Evolutionary conservation across 2,113 vertebrate species (phyloP).

Genomic region (Lepidothrix coronata): DNA sequence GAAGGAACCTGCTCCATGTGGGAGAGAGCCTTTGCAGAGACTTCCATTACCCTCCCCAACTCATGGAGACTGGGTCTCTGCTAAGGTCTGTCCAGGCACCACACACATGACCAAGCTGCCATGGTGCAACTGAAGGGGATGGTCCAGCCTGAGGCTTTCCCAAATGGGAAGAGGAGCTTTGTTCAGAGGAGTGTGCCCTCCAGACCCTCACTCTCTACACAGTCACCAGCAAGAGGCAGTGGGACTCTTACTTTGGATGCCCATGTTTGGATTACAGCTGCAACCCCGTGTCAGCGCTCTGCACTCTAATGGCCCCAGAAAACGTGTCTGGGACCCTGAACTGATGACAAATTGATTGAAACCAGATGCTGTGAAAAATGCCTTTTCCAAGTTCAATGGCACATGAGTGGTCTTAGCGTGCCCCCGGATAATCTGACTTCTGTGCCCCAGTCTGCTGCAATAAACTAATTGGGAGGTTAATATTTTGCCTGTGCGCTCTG

Average conservation of each 20-base stretch:
- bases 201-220: not conserved
- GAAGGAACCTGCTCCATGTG: not conserved
- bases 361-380: constrained; percentile 29
- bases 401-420: constrained; percentile 21
- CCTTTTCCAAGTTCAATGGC: constrained; percentile 56
- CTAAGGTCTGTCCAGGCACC: not conserved
- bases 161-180: not conserved
- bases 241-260: not conserved
- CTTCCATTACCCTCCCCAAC: fast-evolving
- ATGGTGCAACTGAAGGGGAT: not conserved
- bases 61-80: not conserved
- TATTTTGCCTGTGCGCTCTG: not conserved
- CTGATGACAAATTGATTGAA: constrained; percentile 40
- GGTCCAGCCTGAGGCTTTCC: not conserved
- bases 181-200: not conserved
- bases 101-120: fast-evolving
- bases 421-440: not conserved
- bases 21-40: not conserved
- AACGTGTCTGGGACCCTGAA: not conserved
- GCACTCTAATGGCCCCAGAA: constrained; percentile 23
- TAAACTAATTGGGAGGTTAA: constrained; percentile 49
- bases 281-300: not conserved
- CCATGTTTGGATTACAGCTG: not conserved
- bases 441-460: constrained; percentile 35
- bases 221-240: not conserved